Percentiles rank a stretch among this genome's conserved stretches.
Evolutionary conservation across 2,113 vertebrate species (phyloP).

Genomic region (Dicaeum eximium): DNA sequence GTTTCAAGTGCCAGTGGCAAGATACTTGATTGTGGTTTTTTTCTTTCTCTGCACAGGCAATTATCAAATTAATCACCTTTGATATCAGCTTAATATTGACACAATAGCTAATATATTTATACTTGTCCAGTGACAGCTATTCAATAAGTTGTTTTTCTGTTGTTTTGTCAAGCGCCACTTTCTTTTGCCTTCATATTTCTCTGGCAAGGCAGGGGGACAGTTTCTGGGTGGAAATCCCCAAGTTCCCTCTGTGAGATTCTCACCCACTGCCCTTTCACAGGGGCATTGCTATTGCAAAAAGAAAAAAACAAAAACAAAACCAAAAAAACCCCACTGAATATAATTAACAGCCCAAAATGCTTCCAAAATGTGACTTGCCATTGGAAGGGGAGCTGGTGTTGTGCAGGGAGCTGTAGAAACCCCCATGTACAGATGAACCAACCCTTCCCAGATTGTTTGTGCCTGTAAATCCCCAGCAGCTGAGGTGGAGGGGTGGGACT

Average conservation of each 20-base stretch:
- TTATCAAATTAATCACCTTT: constrained; percentile 30
- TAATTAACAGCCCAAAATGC: not conserved
- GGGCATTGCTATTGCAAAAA: not conserved
- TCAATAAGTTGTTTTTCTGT: not conserved
- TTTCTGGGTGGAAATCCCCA: not conserved
- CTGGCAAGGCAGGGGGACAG: not conserved
- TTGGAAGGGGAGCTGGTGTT: not conserved
- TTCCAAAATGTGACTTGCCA: not conserved
- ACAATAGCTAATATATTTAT: not conserved
- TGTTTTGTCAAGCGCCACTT: not conserved
- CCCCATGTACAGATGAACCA: fast-evolving
- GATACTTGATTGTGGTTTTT: not conserved
- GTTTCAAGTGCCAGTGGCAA: not conserved
- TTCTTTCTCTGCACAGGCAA: not conserved
- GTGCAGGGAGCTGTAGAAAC: not conserved
- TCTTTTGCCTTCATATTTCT: not conserved
- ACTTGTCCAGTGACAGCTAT: not conserved
- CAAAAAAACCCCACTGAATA: no score
- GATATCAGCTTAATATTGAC: constrained; percentile 12
- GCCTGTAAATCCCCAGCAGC: constrained; percentile 15
- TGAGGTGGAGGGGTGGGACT: not conserved
- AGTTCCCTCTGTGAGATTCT: not conserved
- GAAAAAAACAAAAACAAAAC: not conserved
- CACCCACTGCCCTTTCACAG: not conserved
- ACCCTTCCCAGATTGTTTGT: not conserved